phyloP scores from a whole-genome alignment of 2,113 vertebrate genomes.

The Boulengeromyrus knoepffleri region DNA sequence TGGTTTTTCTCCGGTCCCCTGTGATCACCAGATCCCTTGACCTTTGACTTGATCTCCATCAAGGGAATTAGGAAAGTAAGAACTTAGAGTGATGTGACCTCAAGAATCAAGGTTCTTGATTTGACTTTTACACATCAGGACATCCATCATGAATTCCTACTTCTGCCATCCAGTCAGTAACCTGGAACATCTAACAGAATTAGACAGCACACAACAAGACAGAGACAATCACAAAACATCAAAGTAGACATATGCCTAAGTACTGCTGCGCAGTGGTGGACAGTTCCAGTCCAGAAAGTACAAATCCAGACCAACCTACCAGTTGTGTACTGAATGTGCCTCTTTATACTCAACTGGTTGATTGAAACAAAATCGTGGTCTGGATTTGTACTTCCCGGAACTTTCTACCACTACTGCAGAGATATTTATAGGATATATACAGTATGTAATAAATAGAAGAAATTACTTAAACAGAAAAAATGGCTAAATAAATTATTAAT shows the following conservation, averaged over 20 bases:
- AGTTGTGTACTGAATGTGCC: neutral
- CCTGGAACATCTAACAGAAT: neutral
- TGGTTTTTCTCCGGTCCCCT: neutral
- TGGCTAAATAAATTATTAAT: neutral
- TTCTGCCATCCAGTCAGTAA: neutral
- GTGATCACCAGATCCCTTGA: neutral
- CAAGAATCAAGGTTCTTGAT: neutral
- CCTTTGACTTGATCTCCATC: neutral
- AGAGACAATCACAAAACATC: neutral
- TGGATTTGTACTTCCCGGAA: neutral
- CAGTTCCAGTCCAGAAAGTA: neutral
- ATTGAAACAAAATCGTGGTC: neutral
- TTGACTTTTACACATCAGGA: neutral
- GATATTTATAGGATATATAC: neutral
- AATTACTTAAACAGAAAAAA: neutral
- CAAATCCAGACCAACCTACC: neutral
- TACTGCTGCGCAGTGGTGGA: neutral
- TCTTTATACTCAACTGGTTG: neutral
- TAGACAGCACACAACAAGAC: neutral
- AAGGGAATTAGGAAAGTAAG: neutral
- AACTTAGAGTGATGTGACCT: neutral
- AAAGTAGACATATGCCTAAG: neutral
- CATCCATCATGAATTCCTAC: neutral
- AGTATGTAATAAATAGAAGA: neutral
- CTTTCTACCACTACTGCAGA: neutral